Base-by-base conservation (phyloP, 2,797 vertebrate species). In the Vultur gryphus region DNA sequence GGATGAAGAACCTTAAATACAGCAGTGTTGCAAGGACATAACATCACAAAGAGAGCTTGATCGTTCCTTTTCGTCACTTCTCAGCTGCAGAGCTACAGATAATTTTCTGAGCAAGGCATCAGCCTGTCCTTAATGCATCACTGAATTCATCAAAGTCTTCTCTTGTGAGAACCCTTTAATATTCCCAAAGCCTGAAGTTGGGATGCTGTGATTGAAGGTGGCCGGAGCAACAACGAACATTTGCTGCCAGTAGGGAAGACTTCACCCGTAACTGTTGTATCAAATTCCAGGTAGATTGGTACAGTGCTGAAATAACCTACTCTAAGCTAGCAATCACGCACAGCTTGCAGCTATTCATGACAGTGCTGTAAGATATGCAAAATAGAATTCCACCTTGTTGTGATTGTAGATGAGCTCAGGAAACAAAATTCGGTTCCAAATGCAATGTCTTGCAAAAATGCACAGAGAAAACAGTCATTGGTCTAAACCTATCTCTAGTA, bases 91-190 rank as follows among this genome's bases (percentile, higher is more conserved):
- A 93, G 33, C 81, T 89, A 67, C 61, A 67, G 75, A 81, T 93
- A 21, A 54, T 88, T 85, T 91, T 87, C 70, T 85, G 76, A 93
- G 61, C 61, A 88, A 95, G 52, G 57, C 61, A 90, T 69, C 54
- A 75, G 44, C 41, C 75, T 78, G 81, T 84, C 57, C 81, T 93
- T 89, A 92, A 93, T 81, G 57, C 84, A 80, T 67, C 46, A 48
- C 69, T 92, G 75, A 93, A 95, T 78, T 94, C 59, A 94, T 95
- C 82, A 81, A 71, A 92, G 67, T 58, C 25, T 75, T 81, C 76
- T 77, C 85, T 82, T 77, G 28, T 83, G 69, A 90, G 49, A 92
- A 73, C 4, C 41, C 46, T 72, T 75, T 69, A 90, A 64, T 69
- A 64, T 87, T 85, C 35, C 75, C 35, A 61, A 46, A 92, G 31